phyloP scores from a whole-genome alignment of 2,888 invertebrate genomes.

The Yponomeuta cagnagella region DNA sequence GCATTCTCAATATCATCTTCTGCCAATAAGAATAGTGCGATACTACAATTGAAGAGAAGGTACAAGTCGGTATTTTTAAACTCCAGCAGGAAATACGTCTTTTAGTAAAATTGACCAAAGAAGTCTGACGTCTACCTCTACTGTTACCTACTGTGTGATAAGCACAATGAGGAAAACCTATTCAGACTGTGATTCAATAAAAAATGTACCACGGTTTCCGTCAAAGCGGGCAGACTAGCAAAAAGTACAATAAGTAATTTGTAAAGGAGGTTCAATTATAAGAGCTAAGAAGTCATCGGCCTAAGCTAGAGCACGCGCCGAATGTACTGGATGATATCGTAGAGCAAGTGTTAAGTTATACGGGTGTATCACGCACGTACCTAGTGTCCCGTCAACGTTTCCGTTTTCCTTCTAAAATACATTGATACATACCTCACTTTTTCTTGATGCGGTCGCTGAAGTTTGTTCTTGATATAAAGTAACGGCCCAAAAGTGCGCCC shows the following conservation, averaged over 20 bases:
- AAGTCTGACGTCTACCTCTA: conserved; percentile 42
- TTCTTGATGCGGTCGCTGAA: not conserved
- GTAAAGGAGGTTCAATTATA: not conserved
- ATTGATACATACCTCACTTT: not conserved
- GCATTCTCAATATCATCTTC: too few species aligned
- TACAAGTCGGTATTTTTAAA: conserved; percentile 31
- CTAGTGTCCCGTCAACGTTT: not conserved
- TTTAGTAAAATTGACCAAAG: conserved; percentile 28
- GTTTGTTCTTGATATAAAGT: not conserved
- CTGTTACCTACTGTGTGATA: conserved; percentile 39
- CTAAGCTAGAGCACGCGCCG: not conserved
- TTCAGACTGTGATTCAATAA: not conserved
- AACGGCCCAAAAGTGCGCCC: too few species aligned
- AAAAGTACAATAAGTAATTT: conserved; percentile 1
- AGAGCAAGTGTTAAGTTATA: not conserved
- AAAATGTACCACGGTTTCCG: conserved; percentile 1
- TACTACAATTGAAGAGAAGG: too few species aligned
- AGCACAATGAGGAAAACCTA: conserved; percentile 3
- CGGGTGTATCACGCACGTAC: not conserved
- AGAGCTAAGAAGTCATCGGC: not conserved
- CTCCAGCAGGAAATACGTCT: not conserved
- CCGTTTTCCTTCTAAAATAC: not conserved
- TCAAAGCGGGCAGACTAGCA: not conserved
- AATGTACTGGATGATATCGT: not conserved
- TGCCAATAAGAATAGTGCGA: too few species aligned